Conservation (phyloP, 2,888 invertebrate species). For the Polyommatus icarus region DNA sequence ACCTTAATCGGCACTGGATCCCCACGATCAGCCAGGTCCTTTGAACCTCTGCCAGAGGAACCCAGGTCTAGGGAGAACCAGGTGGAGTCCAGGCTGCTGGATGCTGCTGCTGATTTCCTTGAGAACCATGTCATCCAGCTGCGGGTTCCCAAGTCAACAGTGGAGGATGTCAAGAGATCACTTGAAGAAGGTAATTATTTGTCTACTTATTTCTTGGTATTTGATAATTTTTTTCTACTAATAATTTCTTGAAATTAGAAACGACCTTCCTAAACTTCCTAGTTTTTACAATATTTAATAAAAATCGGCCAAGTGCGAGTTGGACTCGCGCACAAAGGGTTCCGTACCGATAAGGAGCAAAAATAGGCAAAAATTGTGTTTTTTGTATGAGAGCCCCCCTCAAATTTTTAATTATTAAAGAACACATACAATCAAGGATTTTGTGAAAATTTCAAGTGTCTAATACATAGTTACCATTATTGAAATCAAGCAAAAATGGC, state of each 20-base stretch:
- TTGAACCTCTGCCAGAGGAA: constrained; percentile 85
- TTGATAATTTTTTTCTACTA: too few species aligned
- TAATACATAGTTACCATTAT: too few species aligned
- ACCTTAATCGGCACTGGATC: constrained; percentile 72
- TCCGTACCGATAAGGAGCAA: too few species aligned
- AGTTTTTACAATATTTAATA: background rate
- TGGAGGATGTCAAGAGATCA: constrained; percentile 87
- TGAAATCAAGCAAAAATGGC: too few species aligned
- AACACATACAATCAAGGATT: too few species aligned
- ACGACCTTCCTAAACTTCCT: background rate
- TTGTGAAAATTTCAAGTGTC: too few species aligned
- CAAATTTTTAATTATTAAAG: too few species aligned
- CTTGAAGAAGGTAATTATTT: constrained; percentile 86
- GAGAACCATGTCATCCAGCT: constrained; percentile 90
- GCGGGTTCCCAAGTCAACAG: constrained; percentile 87
- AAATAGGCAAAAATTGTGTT: too few species aligned
- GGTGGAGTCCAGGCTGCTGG: constrained; percentile 86
- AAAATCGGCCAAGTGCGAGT: too few species aligned
- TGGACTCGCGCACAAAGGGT: too few species aligned
- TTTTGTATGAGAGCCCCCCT: too few species aligned
- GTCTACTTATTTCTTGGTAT: background rate
- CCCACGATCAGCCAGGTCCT: constrained; percentile 80
- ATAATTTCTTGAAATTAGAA: background rate
- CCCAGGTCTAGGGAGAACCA: constrained; percentile 86
- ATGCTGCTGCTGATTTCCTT: constrained; percentile 88